Percentiles rank a stretch among this genome's conserved stretches.
phyloP scores from a whole-genome alignment of 2,113 vertebrate genomes.

The Xiphophorus maculatus region DNA sequence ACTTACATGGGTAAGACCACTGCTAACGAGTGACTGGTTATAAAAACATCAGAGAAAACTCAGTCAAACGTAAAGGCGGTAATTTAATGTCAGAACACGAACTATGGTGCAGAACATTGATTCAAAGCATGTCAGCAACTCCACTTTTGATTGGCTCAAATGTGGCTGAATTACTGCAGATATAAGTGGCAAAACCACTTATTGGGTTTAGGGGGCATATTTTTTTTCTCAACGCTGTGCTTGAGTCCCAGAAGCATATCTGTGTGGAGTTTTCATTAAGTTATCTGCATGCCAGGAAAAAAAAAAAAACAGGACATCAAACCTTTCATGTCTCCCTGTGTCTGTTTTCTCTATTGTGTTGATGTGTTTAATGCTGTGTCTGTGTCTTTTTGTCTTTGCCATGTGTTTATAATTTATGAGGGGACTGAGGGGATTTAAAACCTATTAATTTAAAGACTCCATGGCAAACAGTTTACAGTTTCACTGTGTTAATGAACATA shows the following conservation, averaged over 20 bases:
- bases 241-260: background rate
- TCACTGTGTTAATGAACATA: constrained; percentile 42
- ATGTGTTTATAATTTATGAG: constrained; percentile 56
- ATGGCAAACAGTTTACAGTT: constrained; percentile 41
- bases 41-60: background rate
- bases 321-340: constrained; percentile 26
- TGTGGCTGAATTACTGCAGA: background rate
- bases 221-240: background rate
- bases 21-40: background rate
- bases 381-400: constrained; percentile 31
- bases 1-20: no score
- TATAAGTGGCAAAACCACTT: background rate
- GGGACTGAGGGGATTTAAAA: constrained; percentile 45
- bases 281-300: constrained; percentile 13
- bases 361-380: background rate
- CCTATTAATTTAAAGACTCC: constrained; percentile 33
- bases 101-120: background rate
- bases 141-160: background rate
- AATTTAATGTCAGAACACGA: background rate
- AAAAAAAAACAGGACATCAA: constrained; percentile 17
- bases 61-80: background rate
- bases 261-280: constrained; percentile 12
- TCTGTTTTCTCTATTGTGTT: constrained; percentile 15
- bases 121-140: background rate
- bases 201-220: background rate